Base-by-base conservation (phyloP, 1,140 invertebrate species). In the Vollenhovia emeryi region DNA sequence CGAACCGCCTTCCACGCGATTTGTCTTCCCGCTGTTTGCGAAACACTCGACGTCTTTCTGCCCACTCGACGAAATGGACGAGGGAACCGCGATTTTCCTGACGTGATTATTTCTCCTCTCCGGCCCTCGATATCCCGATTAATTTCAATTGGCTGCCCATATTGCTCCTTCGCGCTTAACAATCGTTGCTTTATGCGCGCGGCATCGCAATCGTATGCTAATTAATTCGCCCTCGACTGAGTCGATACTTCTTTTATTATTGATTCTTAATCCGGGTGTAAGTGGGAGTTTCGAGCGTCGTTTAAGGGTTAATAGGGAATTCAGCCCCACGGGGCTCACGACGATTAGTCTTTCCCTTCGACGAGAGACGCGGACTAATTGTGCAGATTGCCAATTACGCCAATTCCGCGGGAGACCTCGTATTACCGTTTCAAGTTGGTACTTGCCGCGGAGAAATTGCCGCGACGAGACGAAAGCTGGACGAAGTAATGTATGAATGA, bases 271-370 rank as follows among this genome's bases (percentile, higher is more conserved):
- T 50, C 9, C 36, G 64, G 40, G 33, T 45, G n/a, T 43, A 82
- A 82, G 52, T 24, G 18, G 48, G 21, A 57, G 13, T 43, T 66
- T 50, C 43, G 60, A 79, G 78, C 69, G 36, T 13, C 78, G 66
- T 45, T 82, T 82, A 82, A 82, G 50, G 27, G 50, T 73, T 82
- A 82, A 82, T 82, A 50, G 66, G 52, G 36, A 73, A 82, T 43
- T 73, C 78, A 82, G 50, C 78, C 62, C 78, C 66, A 82, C 78
- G 36, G 66, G 66, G 50, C 9, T 82, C 59, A 40, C 66, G 40
- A 82, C 78, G 66, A 82, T 82, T 82, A 82, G 78, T 71, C 78
- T 82, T 82, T 59, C 66, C 66, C 78, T 71, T 82, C 78, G 66
- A 73, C 78, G 50, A 18, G 66, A 82, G 66, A 82, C 78, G 66